Evolutionary conservation across 2,113 vertebrate species (phyloP), one percentile per base, ranked within the genome.

Genomic region (Anguilla japonica): DNA sequence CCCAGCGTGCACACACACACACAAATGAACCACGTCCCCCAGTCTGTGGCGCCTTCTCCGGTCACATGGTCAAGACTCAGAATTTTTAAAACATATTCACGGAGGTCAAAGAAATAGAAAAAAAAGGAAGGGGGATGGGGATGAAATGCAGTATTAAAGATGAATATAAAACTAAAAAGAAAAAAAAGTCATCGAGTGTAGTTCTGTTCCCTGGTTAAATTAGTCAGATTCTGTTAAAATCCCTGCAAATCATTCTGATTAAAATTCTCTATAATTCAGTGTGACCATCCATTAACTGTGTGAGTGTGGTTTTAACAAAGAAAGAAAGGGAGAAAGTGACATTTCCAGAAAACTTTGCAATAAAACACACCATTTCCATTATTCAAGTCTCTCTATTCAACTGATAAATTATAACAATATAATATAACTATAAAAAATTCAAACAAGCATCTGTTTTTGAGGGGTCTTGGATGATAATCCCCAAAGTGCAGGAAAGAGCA

Each of bases 301-400:
- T 80, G 40, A 41, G 79, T 80, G 79, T 80, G 79, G 13, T 40
- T 41, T 14, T 41, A 13, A 29, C n/a, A 18, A 39, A 41, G 39
- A 80, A 7, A 29, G 41, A 81, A 79, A 71, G 92, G 95, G 94
- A 93, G 67, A 41, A 85, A 75, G 95, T 95, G 92, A 95, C 94
- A 94, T 95, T 95, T 95, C 94, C 95, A 93, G 94, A 95, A 96
- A 95, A 96, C 95, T 96, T 95, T 95, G 95, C 94, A 96, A 96
- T 97, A 97, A 95, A 96, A 95, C 95, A 96, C 95, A 96, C 94
- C 87, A 86, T 81, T 82, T 94, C 95, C 91, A 84, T 95, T 96
- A 90, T 96, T 95, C 95, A 95, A 96, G 96, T 95, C 96, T 96
- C 96, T 96, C 96, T 96, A 71, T 71, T 75, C n/a, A 96, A 96